phyloP scores from a whole-genome alignment of 1,140 invertebrate genomes.

The Caerostris darwini region DNA sequence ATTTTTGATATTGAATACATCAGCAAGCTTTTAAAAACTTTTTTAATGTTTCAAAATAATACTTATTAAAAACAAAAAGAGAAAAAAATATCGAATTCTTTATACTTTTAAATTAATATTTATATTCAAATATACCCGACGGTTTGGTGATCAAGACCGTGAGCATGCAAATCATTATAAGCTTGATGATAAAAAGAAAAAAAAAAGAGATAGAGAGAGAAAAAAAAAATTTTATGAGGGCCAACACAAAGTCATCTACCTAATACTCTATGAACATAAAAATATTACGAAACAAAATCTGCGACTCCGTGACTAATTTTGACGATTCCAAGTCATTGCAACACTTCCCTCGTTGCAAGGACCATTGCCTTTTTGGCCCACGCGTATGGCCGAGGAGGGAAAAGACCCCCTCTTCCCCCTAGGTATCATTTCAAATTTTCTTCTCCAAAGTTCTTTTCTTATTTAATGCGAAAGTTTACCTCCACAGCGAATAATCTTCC shows the following conservation, averaged over 20 bases:
- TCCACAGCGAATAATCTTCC: conserved; percentile 73
- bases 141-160: too few relatives aligned
- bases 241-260: not conserved
- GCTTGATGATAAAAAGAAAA: too few relatives aligned
- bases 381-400: not conserved
- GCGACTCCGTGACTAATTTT: conserved; percentile 34
- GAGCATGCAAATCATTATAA: too few relatives aligned
- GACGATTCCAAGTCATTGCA: conserved; percentile 21
- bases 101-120: too few relatives aligned
- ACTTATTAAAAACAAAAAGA: too few relatives aligned
- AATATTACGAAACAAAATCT: conserved; percentile 10
- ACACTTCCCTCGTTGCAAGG: not conserved
- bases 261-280: not conserved
- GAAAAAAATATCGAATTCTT: too few relatives aligned
- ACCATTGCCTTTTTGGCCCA: not conserved
- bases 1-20: too few relatives aligned
- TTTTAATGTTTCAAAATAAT: too few relatives aligned
- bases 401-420: conserved; percentile 11
- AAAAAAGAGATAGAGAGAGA: too few relatives aligned
- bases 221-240: not conserved
- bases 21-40: too few relatives aligned
- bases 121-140: too few relatives aligned
- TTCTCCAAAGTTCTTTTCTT: conserved; percentile 65
- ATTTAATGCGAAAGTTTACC: conserved; percentile 76
- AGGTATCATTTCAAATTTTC: conserved; percentile 73